A percentile compares a stretch with the other conserved stretches of the same genome.
These are phyloP conservation scores for Casuarius casuarius DNA, from an alignment of 2,113 vertebrate genomes.

Conservation along the genomic window DNA sequence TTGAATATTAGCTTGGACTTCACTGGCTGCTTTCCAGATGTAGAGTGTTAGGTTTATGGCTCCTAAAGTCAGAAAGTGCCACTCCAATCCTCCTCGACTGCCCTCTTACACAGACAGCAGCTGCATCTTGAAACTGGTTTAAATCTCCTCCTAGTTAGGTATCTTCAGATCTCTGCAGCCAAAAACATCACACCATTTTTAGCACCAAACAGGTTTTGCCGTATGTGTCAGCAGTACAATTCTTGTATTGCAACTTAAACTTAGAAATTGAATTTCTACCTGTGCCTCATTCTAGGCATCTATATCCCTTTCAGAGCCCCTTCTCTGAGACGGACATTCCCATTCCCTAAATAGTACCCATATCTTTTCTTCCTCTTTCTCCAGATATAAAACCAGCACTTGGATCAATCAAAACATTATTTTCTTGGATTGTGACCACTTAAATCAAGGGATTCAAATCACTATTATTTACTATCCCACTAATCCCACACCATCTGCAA, in stretches of 20 bases:
- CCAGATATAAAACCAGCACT: not conserved
- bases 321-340: not conserved
- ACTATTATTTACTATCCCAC: not conserved
- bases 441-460: not conserved
- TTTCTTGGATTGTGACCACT: not conserved
- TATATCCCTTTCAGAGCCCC: not conserved
- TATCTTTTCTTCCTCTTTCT: not conserved
- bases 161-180: too few species aligned
- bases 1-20: too few species aligned
- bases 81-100: too few species aligned
- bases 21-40: too few species aligned
- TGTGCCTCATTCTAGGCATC: not conserved
- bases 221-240: too few species aligned
- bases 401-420: not conserved
- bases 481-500: not conserved
- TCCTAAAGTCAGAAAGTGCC: too few species aligned
- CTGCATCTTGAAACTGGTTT: too few species aligned
- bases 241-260: not conserved
- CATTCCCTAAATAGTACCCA: not conserved
- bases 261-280: not conserved
- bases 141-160: too few species aligned
- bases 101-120: too few species aligned
- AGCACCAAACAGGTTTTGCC: too few species aligned
- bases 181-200: too few species aligned
- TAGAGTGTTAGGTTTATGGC: too few species aligned